Evolutionary conservation across 2,113 vertebrate genomes (phyloP).

Genomic region (Macrotus californicus): DNA sequence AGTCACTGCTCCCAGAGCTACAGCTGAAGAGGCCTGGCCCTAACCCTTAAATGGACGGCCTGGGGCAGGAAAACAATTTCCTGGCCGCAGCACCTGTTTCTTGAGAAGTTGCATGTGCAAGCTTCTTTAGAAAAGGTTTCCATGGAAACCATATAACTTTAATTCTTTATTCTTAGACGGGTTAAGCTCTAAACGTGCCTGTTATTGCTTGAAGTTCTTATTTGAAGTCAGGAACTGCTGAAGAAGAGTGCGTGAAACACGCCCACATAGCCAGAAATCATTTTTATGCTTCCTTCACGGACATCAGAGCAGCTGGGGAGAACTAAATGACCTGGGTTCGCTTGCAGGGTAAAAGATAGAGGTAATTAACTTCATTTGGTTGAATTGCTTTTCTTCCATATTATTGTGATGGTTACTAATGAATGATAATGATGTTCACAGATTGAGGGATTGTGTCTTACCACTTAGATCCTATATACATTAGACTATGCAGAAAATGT

Average conservation of each 20-base stretch:
- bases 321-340: constrained; percentile 49
- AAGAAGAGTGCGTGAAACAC: constrained; percentile 58
- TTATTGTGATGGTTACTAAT: not conserved
- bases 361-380: not conserved
- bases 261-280: constrained; percentile 52
- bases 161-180: constrained; percentile 42
- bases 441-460: not conserved
- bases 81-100: not conserved
- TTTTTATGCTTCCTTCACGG: constrained; percentile 32
- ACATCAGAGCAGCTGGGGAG: constrained; percentile 17
- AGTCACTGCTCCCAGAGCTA: not conserved
- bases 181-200: constrained; percentile 51
- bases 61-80: not conserved
- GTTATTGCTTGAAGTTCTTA: constrained; percentile 47
- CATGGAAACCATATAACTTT: constrained; percentile 58
- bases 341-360: not conserved
- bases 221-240: constrained; percentile 60
- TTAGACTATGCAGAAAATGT: not conserved
- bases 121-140: constrained; percentile 55
- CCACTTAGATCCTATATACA: not conserved
- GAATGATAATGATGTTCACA: not conserved
- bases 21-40: not conserved
- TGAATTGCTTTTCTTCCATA: not conserved
- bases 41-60: not conserved
- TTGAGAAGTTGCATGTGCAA: not conserved